phyloP scores from a whole-genome alignment of 2,113 vertebrate genomes.

The Rhea pennata region DNA sequence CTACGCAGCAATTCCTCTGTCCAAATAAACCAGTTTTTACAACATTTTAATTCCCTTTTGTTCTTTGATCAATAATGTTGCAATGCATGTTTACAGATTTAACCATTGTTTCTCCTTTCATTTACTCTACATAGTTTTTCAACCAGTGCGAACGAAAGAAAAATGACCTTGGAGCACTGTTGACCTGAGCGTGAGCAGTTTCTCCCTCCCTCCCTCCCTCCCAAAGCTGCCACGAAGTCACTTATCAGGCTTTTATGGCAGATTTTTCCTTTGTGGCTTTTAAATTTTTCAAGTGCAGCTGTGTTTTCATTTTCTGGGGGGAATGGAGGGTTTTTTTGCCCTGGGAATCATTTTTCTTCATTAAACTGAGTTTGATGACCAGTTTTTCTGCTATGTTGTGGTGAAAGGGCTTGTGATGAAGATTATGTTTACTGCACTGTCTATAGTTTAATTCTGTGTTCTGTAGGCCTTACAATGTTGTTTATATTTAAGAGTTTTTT shows the following conservation, averaged over 20 bases:
- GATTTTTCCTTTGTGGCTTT: constrained; percentile 51
- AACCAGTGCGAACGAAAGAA: background rate
- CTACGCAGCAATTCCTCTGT: background rate
- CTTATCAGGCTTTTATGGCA: constrained; percentile 2
- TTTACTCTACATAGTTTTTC: background rate
- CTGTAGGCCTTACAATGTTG: background rate
- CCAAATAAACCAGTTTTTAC: constrained; percentile 1
- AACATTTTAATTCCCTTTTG: background rate
- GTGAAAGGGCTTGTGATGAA: constrained; percentile 17
- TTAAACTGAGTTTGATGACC: constrained; percentile 45
- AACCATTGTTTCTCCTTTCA: background rate
- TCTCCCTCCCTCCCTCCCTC: background rate
- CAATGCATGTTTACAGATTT: background rate
- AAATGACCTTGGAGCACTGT: background rate
- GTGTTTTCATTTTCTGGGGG: constrained; percentile 50
- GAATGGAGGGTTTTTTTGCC: background rate
- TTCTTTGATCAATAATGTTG: constrained; percentile 11
- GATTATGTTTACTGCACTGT: background rate
- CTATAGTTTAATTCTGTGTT: background rate
- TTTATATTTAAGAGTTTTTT: background rate
- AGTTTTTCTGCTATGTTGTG: constrained; percentile 57
- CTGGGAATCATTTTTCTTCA: constrained; percentile 35
- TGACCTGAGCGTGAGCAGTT: background rate
- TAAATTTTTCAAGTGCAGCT: constrained; percentile 54
- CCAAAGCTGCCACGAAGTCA: constrained; percentile 47